Conservation (phyloP, 2,888 invertebrate genomes). For the Dolichomitus sp. region DNA sequence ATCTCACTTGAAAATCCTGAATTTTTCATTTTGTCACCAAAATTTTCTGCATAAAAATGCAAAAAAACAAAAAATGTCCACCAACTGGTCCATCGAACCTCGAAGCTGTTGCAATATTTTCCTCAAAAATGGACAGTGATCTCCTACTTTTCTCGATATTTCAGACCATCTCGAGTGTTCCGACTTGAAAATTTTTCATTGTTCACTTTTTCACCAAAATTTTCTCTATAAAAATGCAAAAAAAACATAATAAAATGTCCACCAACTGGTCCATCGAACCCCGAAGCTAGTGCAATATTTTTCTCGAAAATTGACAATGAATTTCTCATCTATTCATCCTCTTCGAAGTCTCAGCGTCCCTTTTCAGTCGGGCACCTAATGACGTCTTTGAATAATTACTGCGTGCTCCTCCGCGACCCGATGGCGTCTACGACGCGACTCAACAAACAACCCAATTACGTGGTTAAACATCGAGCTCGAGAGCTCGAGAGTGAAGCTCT, state of each 20-base stretch:
- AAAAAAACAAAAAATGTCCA: no score
- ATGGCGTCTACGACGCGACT: conserved; percentile 69
- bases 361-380: conserved; percentile 30
- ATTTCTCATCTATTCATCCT: neutral
- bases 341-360: conserved; percentile 11
- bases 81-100: no score
- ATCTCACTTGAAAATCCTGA: neutral
- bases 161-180: no score
- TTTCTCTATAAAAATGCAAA: no score
- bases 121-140: neutral
- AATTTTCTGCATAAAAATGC: neutral
- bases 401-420: conserved; percentile 29
- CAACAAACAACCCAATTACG: conserved; percentile 78
- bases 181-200: no score
- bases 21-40: neutral
- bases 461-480: conserved; percentile 74
- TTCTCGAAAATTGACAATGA: neutral
- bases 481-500: conserved; percentile 29
- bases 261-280: no score
- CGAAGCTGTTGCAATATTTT: neutral
- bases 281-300: neutral
- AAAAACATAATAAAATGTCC: no score
- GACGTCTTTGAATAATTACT: conserved; percentile 60
- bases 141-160: no score
- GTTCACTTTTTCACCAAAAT: no score